Conservation (phyloP, 2,888 invertebrate species). For the Eustalomyia histrio region DNA sequence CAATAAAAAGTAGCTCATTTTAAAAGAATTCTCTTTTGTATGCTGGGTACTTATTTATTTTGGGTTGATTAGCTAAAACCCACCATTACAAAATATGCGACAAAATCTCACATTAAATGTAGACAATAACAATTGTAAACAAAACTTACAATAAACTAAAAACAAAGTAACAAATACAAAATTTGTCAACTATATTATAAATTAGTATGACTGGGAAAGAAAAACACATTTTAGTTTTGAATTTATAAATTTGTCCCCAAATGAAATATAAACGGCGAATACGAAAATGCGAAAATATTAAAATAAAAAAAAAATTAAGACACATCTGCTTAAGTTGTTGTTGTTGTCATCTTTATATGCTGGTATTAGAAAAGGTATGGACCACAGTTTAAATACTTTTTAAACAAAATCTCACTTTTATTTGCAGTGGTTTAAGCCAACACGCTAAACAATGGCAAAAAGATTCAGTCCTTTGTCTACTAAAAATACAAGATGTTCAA, state of each 20-base stretch:
- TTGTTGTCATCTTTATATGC: constrained; percentile 6
- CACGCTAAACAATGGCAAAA: constrained; percentile 36
- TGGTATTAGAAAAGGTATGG: constrained; percentile 3
- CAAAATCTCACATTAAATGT: constrained; percentile 58
- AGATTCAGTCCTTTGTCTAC: constrained; percentile 54
- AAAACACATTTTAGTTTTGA: constrained; percentile 69
- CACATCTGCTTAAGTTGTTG: constrained; percentile 58
- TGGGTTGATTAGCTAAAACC: constrained; percentile 64
- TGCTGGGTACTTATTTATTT: constrained; percentile 3
- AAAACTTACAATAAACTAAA: constrained; percentile 5
- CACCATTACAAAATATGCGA: constrained; percentile 52
- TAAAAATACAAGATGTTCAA: constrained; percentile 42
- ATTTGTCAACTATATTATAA: constrained; percentile 24
- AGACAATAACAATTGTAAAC: constrained; percentile 56
- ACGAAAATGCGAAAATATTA: constrained; percentile 63
- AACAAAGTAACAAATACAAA: constrained; percentile 23
- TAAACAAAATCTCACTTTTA: background rate
- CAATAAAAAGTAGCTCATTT: background rate
- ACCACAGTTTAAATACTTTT: constrained; percentile 13
- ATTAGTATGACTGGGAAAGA: background rate
- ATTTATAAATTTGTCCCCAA: constrained; percentile 73
- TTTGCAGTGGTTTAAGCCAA: constrained; percentile 40
- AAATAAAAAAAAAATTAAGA: constrained; percentile 46
- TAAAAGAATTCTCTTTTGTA: background rate
- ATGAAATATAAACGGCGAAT: constrained; percentile 70